These are phyloP conservation scores for Aptenodytes forsteri DNA, from an alignment of 2,113 vertebrate species.

Conservation along the genomic window DNA sequence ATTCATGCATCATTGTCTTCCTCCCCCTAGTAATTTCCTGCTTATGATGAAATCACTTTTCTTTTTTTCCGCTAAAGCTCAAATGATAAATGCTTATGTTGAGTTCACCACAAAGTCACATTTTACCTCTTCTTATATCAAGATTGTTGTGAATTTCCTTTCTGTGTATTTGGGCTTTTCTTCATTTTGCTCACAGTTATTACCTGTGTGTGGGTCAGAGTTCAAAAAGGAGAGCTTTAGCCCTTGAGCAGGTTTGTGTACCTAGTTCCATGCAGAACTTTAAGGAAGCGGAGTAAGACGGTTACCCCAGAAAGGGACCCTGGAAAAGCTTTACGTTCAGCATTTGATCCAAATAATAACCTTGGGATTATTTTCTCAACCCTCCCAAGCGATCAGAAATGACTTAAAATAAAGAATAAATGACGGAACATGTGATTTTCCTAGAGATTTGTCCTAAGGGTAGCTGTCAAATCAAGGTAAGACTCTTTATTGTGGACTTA, in stretches of 20 bases:
- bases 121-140: not conserved
- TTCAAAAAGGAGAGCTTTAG: not conserved
- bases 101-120: not conserved
- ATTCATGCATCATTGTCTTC: slow-evolving; percentile 8
- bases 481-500: not conserved
- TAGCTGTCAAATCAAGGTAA: not conserved
- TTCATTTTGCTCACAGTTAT: not conserved
- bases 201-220: not conserved
- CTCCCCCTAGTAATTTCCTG: slow-evolving; percentile 11
- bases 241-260: not conserved
- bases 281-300: not conserved
- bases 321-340: not conserved
- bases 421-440: not conserved
- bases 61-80: not conserved
- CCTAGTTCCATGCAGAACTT: not conserved
- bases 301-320: not conserved
- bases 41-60: not conserved
- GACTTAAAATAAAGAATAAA: not conserved
- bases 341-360: not conserved
- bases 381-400: not conserved
- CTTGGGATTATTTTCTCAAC: not conserved
- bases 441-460: not conserved
- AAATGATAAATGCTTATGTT: not conserved
- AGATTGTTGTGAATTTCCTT: not conserved
- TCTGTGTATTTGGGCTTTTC: not conserved